Conservation (phyloP, 2,113 vertebrate species). For the Nicator chloris region DNA sequence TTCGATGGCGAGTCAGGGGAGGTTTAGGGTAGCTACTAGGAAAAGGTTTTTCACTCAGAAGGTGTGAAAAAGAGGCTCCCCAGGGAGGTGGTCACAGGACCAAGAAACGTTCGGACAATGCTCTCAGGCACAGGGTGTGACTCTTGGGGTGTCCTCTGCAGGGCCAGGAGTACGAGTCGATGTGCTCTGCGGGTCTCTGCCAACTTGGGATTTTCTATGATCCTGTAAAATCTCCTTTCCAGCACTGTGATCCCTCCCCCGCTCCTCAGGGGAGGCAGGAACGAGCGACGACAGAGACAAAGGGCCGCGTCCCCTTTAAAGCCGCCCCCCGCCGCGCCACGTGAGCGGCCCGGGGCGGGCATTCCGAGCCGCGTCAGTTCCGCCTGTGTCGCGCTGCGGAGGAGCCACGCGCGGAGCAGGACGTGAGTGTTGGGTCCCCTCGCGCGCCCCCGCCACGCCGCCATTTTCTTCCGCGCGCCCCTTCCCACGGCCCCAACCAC, state of each 20-base stretch:
- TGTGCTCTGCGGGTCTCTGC: rapidly evolving
- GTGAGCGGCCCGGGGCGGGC: not conserved
- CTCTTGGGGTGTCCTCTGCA: not conserved
- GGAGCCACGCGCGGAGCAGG: not conserved
- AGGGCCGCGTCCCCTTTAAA: not conserved
- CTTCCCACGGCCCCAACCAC: not conserved
- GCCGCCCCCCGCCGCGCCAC: not conserved
- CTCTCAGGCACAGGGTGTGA: not conserved
- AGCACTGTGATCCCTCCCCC: not conserved
- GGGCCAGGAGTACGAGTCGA: not conserved
- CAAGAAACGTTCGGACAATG: not conserved
- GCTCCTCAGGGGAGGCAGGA: not conserved
- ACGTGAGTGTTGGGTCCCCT: not conserved
- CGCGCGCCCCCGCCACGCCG: not conserved
- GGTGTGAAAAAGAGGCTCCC: not conserved
- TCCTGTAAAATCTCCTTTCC: not conserved
- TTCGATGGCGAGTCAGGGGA: not conserved
- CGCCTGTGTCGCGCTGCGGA: not conserved
- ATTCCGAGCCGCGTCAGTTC: not conserved
- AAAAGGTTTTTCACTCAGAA: not conserved
- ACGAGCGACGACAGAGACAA: rapidly evolving
- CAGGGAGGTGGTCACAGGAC: not conserved
- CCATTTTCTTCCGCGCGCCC: not conserved
- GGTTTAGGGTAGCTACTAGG: not conserved
- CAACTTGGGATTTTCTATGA: rapidly evolving